Evolutionary conservation across 92 coral and sea anemone genomes (phyloP).

Genomic region (Epizoanthus illoricatus): DNA sequence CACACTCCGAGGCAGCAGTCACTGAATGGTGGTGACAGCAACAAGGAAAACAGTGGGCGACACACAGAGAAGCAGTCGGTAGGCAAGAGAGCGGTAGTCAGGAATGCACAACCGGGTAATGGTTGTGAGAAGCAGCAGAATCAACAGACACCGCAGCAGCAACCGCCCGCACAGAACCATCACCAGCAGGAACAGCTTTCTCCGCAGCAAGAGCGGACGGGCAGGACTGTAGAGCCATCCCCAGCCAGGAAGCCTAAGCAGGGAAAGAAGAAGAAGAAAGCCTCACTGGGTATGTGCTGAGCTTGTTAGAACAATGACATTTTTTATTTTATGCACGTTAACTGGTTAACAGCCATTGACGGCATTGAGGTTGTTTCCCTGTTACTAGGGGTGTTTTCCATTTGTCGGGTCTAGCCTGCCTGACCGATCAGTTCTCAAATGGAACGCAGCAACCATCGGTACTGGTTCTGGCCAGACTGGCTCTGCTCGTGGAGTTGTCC

Average conservation of each 20-base stretch:
- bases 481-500: too few relatives aligned
- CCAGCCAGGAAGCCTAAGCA: slow-evolving; percentile 18
- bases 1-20: neutral
- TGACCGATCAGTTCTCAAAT: too few relatives aligned
- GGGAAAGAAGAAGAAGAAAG: slow-evolving; percentile 36
- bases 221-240: neutral
- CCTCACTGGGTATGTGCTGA: slow-evolving; percentile 11
- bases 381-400: too few relatives aligned
- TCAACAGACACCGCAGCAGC: slow-evolving; percentile 10
- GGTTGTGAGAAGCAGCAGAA: slow-evolving; percentile 13
- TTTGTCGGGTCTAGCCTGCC: too few relatives aligned
- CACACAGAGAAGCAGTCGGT: slow-evolving; percentile 11
- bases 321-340: too few relatives aligned
- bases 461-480: too few relatives aligned
- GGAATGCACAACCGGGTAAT: slow-evolving; percentile 1
- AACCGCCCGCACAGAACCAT: neutral
- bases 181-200: too few relatives aligned
- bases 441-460: too few relatives aligned
- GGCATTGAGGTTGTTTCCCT: too few relatives aligned
- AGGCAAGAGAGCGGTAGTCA: neutral
- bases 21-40: slow-evolving; percentile 9
- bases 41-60: slow-evolving; percentile 28
- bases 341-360: too few relatives aligned
- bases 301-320: too few relatives aligned
- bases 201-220: neutral